A percentile compares a stretch with the other conserved stretches of the same genome.
Conservation (phyloP, 2,797 vertebrate genomes). For the Oceanodroma leucorhoa region DNA sequence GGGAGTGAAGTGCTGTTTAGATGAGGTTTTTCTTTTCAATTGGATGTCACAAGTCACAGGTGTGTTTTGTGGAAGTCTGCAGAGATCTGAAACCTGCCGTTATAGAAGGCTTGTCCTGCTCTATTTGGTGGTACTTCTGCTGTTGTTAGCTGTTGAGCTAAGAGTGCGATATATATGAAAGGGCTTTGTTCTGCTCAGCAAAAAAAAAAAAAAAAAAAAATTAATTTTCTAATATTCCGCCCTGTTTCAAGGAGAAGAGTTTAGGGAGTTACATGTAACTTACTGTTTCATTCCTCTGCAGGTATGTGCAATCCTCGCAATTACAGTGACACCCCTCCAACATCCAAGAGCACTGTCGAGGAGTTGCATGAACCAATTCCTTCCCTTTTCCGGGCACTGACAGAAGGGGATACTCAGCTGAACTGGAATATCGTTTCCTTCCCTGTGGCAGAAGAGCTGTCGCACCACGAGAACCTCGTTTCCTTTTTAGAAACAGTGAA, state of each 20-base stretch:
- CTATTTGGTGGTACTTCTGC: background rate
- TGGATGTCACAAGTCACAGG: background rate
- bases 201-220: background rate
- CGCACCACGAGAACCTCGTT: constrained; percentile 94
- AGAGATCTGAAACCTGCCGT: background rate
- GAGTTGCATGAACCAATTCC: constrained; percentile 94
- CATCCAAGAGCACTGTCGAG: constrained; percentile 97
- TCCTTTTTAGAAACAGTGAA: constrained; percentile 94
- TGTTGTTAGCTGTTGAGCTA: background rate
- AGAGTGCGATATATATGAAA: background rate
- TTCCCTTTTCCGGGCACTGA: constrained; percentile 94
- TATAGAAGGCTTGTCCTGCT: background rate
- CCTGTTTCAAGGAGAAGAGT: background rate
- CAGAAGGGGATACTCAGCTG: constrained; percentile 89
- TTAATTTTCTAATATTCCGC: background rate
- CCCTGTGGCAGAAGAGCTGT: constrained; percentile 92
- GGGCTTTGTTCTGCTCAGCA: background rate
- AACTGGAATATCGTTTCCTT: constrained; percentile 98
- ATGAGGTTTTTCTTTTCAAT: background rate
- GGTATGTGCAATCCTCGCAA: constrained; percentile 98
- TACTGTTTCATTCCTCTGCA: constrained; percentile 39
- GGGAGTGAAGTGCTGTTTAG: background rate
- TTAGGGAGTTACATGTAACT: background rate
- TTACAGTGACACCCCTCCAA: constrained; percentile 95
- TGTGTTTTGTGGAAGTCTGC: background rate